A percentile compares a stretch with the other conserved stretches of the same genome.
Conservation (phyloP, 2,797 vertebrate genomes). For the Gallirallus australis region DNA sequence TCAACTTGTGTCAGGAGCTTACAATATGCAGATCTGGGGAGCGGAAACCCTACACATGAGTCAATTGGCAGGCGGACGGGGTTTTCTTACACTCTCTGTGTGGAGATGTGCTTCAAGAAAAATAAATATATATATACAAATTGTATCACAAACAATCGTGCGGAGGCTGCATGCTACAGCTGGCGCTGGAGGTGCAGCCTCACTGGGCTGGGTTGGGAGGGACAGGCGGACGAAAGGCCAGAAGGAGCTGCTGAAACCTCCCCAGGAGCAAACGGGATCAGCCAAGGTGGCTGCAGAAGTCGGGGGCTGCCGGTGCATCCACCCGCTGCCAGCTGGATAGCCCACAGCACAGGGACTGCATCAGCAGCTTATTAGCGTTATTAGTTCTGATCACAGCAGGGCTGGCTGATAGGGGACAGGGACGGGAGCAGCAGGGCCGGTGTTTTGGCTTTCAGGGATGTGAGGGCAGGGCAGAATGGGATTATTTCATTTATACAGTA, state of each 20-base stretch:
- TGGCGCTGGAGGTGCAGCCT: background rate
- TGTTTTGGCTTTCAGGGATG: background rate
- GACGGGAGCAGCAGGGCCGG: background rate
- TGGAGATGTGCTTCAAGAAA: background rate
- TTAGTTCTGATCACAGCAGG: background rate
- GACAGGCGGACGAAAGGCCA: background rate
- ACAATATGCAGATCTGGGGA: conserved; percentile 66
- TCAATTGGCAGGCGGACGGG: conserved; percentile 60
- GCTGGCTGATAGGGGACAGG: background rate
- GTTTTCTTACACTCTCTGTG: conserved; percentile 46
- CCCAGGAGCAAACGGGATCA: background rate
- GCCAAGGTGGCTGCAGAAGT: background rate
- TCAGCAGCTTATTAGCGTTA: background rate
- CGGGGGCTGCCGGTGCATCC: background rate
- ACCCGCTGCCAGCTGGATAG: background rate
- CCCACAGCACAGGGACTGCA: background rate
- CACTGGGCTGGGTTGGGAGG: background rate
- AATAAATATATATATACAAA: background rate
- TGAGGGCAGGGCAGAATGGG: background rate
- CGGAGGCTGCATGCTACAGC: background rate
- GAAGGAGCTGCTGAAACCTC: background rate
- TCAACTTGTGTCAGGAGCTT: conserved; percentile 64
- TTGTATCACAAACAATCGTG: background rate
- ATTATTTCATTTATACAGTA: too few species aligned
- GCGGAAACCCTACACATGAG: conserved; percentile 65